Percentiles rank a stretch among this genome's conserved stretches.
Evolutionary conservation across 2,888 invertebrate genomes (phyloP).

Genomic region (Hirudinaria manillensis): DNA sequence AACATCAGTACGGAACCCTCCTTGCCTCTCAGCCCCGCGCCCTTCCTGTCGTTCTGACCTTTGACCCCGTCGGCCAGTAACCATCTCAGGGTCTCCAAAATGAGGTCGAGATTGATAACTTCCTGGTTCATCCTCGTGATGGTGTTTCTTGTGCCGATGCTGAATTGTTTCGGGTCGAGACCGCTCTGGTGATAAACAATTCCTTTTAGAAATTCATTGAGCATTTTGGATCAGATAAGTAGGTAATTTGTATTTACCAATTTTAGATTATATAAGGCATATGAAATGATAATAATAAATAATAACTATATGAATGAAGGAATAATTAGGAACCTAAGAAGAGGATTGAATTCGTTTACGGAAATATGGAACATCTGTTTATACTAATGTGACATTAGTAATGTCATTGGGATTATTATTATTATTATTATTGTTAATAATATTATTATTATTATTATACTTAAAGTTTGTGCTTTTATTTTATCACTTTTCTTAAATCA

Average conservation of each 20-base stretch:
- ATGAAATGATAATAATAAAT: background rate
- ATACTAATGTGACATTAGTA: no score
- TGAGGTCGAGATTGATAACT: slow-evolving; percentile 49
- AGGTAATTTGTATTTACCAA: no score
- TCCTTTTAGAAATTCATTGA: background rate
- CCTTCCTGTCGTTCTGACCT: background rate
- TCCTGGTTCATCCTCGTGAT: slow-evolving; percentile 47
- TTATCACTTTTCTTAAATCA: no score
- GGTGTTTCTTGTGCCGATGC: slow-evolving; percentile 47
- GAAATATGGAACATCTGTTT: no score
- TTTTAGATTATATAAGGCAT: background rate
- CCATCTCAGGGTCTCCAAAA: slow-evolving; percentile 46
- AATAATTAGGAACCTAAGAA: no score
- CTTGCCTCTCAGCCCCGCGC: slow-evolving; percentile 27
- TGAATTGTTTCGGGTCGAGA: slow-evolving; percentile 46
- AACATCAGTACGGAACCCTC: slow-evolving; percentile 51
- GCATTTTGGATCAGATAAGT: background rate
- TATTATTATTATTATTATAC: no score
- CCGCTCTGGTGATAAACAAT: slow-evolving; percentile 43
- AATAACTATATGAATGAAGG: background rate
- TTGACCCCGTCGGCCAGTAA: slow-evolving; percentile 32
- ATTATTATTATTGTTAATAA: background rate
- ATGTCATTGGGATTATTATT: background rate
- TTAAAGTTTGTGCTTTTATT: no score
- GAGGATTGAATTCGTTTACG: no score